Base-by-base conservation (phyloP, 2,113 vertebrate species). In the Lontra canadensis region DNA sequence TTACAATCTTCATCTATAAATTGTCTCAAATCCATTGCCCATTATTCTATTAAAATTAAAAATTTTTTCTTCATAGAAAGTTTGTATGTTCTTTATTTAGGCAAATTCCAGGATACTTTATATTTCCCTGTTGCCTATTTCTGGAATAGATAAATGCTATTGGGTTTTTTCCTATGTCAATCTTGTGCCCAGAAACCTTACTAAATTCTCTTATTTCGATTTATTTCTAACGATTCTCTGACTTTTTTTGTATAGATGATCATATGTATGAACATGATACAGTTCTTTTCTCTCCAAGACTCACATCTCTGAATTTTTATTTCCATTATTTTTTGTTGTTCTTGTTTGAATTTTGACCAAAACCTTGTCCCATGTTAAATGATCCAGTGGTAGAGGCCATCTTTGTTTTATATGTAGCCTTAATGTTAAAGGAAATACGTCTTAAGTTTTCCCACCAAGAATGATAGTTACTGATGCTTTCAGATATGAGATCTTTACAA, bases 211-310 rank as follows among this genome's bases (percentile, higher is more conserved):
- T 90, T 85, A 44, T 79, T 95, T 61, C 59, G 36, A 36, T 57
- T 78, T 57, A 69, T 90, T 78, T 84, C n/a, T 83, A 89, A 82
- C 23, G 42, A 83, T 65, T 90, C 61, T 78, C 90, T 91, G 47
- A 12, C 12, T 84, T 76, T 21, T 95, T 67, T 61, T 82, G 74
- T 67, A 47, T 47, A 87, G 39, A 44, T 85, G 9, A 74, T 74
- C 47, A 55, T 82, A 82, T 76, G 14, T 65, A 44, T 44, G 21
- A 81, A 55, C 57, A 83, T 36, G 17, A 52, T 84, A 84, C 7
- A 55, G 17, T 76, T 74, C 36, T 74, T 25, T 82, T 76, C 42
- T 20, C 20, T 55, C 55, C 5, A 67, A 57, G 36, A 76, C 36
- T 57, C 65, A 44, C 23, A 67, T 15, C 29, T 78, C 55, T 44